Conservation (phyloP, 2,888 invertebrate species). For the Gari tellinella region DNA sequence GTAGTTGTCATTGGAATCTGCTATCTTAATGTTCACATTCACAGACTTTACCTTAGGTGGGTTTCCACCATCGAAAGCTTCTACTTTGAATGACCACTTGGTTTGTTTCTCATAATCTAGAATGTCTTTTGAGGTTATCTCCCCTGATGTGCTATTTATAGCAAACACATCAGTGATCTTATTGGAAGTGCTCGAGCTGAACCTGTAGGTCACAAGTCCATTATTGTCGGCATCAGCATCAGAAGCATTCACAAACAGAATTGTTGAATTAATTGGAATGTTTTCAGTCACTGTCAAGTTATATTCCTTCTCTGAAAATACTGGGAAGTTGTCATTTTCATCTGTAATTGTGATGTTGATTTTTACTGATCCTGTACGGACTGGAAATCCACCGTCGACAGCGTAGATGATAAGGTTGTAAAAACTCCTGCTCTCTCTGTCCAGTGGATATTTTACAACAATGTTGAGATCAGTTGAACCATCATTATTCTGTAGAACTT, state of each 20-base stretch:
- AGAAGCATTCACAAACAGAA: slow-evolving; percentile 88
- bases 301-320: slow-evolving; percentile 68
- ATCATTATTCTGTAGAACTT: slow-evolving; percentile 64
- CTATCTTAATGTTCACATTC: slow-evolving; percentile 83
- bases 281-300: slow-evolving; percentile 72
- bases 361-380: slow-evolving; percentile 69
- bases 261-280: slow-evolving; percentile 59
- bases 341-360: slow-evolving; percentile 78
- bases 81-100: slow-evolving; percentile 89
- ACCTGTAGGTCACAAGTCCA: slow-evolving; percentile 85
- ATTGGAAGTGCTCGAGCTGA: slow-evolving; percentile 67
- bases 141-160: slow-evolving; percentile 95
- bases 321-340: slow-evolving; percentile 75
- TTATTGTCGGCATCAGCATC: slow-evolving; percentile 95
- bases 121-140: slow-evolving; percentile 90
- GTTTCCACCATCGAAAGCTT: slow-evolving; percentile 70
- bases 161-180: slow-evolving; percentile 69
- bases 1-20: slow-evolving; percentile 95
- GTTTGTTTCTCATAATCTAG: slow-evolving; percentile 93
- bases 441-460: slow-evolving; percentile 71
- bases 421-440: slow-evolving; percentile 73
- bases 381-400: slow-evolving; percentile 75
- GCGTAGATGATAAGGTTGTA: slow-evolving; percentile 76
- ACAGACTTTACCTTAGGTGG: slow-evolving; percentile 85
- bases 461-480: slow-evolving; percentile 74